These are phyloP conservation scores for Cephus sareptanus DNA, from an alignment of 2,888 invertebrate genomes.

Conservation along the genomic window DNA sequence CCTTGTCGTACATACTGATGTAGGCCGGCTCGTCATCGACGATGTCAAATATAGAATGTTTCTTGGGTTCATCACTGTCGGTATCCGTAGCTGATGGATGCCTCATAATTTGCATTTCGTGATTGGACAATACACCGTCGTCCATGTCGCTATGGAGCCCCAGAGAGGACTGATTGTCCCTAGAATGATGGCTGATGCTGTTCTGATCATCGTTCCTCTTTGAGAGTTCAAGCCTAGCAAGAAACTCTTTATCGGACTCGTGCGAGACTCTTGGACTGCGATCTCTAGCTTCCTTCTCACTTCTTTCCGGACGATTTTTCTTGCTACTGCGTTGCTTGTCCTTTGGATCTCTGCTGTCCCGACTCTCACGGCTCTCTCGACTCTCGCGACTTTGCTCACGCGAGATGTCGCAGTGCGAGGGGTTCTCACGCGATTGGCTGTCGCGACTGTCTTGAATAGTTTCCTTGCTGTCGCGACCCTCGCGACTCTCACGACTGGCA, in stretches of 20 bases:
- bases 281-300: conserved; percentile 56
- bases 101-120: conserved; percentile 56
- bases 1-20: conserved; percentile 98
- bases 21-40: conserved; percentile 90
- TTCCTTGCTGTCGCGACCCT: conserved; percentile 51
- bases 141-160: conserved; percentile 58
- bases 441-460: conserved; percentile 14
- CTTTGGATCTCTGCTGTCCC: conserved; percentile 44
- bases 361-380: conserved; percentile 31
- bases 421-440: conserved; percentile 1
- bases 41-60: conserved; percentile 92
- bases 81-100: conserved; percentile 66
- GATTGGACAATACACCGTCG: conserved; percentile 54
- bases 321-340: conserved; percentile 55
- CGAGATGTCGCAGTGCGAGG: neutral
- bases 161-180: conserved; percentile 47
- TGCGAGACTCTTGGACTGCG: conserved; percentile 56
- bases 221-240: conserved; percentile 54
- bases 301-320: conserved; percentile 42
- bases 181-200: conserved; percentile 42
- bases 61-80: conserved; percentile 86
- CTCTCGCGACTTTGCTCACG: conserved; percentile 25
- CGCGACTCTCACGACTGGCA: conserved; percentile 60
- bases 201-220: conserved; percentile 50
- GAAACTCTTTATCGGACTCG: conserved; percentile 59